Base-by-base conservation (phyloP, 2,888 invertebrate species). In the Metellina segmentata region DNA sequence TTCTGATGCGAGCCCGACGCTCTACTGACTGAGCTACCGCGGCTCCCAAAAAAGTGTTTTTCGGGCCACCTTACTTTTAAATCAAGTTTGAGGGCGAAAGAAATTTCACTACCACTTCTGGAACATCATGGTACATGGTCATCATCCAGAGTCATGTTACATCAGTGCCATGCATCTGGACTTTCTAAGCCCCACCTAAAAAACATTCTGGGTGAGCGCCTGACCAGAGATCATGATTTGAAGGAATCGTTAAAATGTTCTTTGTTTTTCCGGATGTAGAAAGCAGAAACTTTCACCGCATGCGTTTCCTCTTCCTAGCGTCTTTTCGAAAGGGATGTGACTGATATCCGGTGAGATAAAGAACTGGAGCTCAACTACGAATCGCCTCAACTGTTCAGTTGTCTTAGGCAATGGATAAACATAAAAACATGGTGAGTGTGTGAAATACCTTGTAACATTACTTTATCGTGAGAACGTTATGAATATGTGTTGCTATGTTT, bases 341-440 rank as follows among this genome's bases (percentile, higher is more conserved):
- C 78, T 49, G 61, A 87, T 83, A 83, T 91, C 91, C 91, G 91
- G 78, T 69, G 20, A 49, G 90, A 90, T 90, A 90, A 85, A 13
- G 52, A 85, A 53, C 61, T 61, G 52, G n/a, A 16, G 8, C 9
- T 48, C 49, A 13, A 6, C n/a, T 48, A 34, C 7, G 53, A 34
- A 52, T 85, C 74, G 61, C 34, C 13, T 34, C 34, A 20, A 53
- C 48, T 61, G 34, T 51, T 34, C 74, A 48, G 53, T 61, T 53
- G 74, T n/a, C n/a, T n/a, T 51, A n/a, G 7, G 52, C 34, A 34
- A 85, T 75, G 85, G 52, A 61, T 74, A 72, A 13, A 72, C 48
- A 34, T 16, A 72, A 70, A 48, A 49, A 2, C 19, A 19, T 71
- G 85, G 85, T 85, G 74, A 74, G 85, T 85, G 20, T 0, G 4